These are phyloP conservation scores for Eucera pruinosa DNA, from an alignment of 2,888 invertebrate species.

Conservation along the genomic window DNA sequence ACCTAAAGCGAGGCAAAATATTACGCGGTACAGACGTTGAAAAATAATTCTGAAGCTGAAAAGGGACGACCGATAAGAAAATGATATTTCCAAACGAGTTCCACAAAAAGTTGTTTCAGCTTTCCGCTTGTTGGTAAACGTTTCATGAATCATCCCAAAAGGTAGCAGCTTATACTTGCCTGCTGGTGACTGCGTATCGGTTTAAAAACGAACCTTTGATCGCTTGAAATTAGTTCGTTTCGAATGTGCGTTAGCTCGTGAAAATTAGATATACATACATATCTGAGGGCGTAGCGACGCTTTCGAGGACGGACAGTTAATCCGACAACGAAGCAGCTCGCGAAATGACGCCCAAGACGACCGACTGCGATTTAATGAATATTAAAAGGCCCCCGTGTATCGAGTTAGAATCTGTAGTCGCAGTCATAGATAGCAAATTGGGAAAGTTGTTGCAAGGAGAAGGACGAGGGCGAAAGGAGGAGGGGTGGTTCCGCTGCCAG, in stretches of 20 bases:
- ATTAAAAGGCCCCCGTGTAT: constrained; percentile 70
- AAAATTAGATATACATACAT: constrained; percentile 35
- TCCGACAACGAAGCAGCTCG: constrained; percentile 22
- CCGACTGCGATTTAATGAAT: constrained; percentile 72
- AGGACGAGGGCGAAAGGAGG: constrained; percentile 26
- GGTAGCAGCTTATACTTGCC: constrained; percentile 14
- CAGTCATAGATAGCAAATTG: constrained; percentile 77
- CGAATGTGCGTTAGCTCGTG: not conserved
- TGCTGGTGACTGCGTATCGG: constrained; percentile 23
- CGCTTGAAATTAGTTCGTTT: constrained; percentile 20
- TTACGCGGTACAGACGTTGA: too few relatives aligned
- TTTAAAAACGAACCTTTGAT: constrained; percentile 29
- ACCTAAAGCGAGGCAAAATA: too few relatives aligned
- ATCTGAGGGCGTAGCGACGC: not conserved
- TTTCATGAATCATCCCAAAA: constrained; percentile 29
- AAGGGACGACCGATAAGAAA: not conserved
- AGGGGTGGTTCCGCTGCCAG: constrained; percentile 47
- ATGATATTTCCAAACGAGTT: constrained; percentile 21
- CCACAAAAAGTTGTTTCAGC: not conserved
- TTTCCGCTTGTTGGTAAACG: constrained; percentile 13
- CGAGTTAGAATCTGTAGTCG: constrained; percentile 72
- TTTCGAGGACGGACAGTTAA: constrained; percentile 20
- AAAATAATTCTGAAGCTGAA: not conserved
- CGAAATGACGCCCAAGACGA: constrained; percentile 38
- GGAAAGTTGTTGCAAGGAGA: constrained; percentile 70